Percentiles rank a stretch among this genome's conserved stretches.
phyloP scores from a whole-genome alignment of 2,113 vertebrate genomes.

The Naja naja region DNA sequence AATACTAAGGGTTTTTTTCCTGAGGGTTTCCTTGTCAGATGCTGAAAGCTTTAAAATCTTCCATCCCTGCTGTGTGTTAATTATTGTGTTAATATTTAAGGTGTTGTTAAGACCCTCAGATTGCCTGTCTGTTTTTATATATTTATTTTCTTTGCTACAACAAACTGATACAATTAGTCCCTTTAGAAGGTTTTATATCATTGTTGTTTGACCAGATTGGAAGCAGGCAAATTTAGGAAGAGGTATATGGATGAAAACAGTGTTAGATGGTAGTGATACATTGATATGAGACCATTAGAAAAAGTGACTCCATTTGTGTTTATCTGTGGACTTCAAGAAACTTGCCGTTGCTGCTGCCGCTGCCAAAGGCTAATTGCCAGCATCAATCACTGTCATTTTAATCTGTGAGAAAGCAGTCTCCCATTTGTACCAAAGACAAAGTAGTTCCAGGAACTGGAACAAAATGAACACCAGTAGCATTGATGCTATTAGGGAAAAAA shows the following conservation, averaged over 20 bases:
- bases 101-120: neutral
- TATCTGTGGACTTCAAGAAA: neutral
- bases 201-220: neutral
- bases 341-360: neutral
- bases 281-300: neutral
- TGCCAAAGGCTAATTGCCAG: neutral
- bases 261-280: neutral
- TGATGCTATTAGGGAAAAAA: slow-evolving; percentile 8
- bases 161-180: neutral
- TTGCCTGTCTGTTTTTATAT: neutral
- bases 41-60: neutral
- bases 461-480: slow-evolving; percentile 21
- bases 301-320: neutral
- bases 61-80: neutral
- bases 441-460: slow-evolving; percentile 46
- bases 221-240: neutral
- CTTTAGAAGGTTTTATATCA: neutral
- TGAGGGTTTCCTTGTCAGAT: neutral
- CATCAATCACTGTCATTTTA: slow-evolving; percentile 15
- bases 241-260: neutral
- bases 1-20: neutral
- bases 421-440: neutral
- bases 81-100: neutral
- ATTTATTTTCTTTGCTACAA: neutral
- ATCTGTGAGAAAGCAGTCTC: slow-evolving; percentile 22